These are phyloP conservation scores for Iselma pallidipennis DNA, from an alignment of 2,888 invertebrate genomes.

Conservation along the genomic window DNA sequence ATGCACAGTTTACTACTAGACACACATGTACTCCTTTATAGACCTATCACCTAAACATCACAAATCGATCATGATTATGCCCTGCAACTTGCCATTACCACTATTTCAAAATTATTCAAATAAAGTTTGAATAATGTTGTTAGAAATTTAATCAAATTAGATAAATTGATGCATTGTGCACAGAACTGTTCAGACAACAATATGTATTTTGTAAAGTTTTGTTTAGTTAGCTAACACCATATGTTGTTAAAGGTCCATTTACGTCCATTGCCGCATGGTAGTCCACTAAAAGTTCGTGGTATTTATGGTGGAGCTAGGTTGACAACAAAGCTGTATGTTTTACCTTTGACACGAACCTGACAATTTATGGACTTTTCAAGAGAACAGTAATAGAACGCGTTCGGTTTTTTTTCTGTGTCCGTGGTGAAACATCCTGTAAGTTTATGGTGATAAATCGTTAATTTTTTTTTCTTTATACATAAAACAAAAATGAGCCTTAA, in stretches of 20 bases:
- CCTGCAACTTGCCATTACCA: too few relatives aligned
- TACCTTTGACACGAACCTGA: background rate
- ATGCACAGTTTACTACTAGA: too few relatives aligned
- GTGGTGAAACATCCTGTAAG: too few relatives aligned
- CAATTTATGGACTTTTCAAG: background rate
- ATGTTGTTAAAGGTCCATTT: slow-evolving; percentile 20
- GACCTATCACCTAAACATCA: too few relatives aligned
- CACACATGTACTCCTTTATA: too few relatives aligned
- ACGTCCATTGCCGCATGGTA: slow-evolving; percentile 8
- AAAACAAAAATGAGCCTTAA: too few relatives aligned
- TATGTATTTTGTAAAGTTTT: slow-evolving; percentile 13
- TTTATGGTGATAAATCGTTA: too few relatives aligned
- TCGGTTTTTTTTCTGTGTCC: too few relatives aligned
- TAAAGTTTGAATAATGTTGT: too few relatives aligned
- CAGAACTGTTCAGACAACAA: background rate
- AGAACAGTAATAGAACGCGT: background rate
- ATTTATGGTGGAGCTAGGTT: slow-evolving; percentile 10
- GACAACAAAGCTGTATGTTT: background rate
- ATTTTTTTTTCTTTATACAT: too few relatives aligned
- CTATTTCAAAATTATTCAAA: too few relatives aligned
- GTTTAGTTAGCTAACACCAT: slow-evolving; percentile 10
- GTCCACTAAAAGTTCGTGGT: slow-evolving; percentile 7
- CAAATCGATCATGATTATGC: too few relatives aligned
- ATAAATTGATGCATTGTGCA: background rate
- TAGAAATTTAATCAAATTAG: background rate